Evolutionary conservation across 1,140 invertebrate genomes (phyloP), one percentile per base, ranked within the genome.

Genomic region (Brachionus koreanus): DNA sequence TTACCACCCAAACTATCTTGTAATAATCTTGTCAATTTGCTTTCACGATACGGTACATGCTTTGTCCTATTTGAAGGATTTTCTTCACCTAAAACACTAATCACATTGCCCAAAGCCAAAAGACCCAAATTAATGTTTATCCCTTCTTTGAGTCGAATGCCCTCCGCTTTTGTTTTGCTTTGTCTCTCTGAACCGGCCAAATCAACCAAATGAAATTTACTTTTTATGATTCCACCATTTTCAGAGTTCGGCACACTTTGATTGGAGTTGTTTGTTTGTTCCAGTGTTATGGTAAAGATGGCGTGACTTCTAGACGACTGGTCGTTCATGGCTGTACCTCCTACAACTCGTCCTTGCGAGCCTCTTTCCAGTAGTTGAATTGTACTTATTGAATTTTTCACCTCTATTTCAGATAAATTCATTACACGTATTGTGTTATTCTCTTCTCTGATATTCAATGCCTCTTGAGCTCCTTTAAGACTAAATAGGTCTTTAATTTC

Each of bases 81-180:
- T 10, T 46, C 52, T 7, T 82, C 49, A 29, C 39, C 63, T 6
- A 82, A 13, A 7, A 49, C 33, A 46, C 35, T 46, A 12, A 82
- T 82, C 0, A 82, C 81, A 69, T 82, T 82, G 10, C 63, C 63
- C 5, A 82, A 39, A 1, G 81, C 81, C 25, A 72, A 61, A 16
- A 82, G 23, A 72, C 63, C 63, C 10, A 82, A 39, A 23, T 82
- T 82, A 1, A 82, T 82, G 19, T 82, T 82, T 2, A 72, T 63
- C 16, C 98, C 98, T 90, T 99, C 98, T 88, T 99, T 99, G 5
- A 99, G 91, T 42, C 98, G 90, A 0, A 95, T 97, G 5, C 98
- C 96, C 88, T 96, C 97, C 2, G 97, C 97, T 16, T 97, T 97
- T 10, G 97, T 99, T 0, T 96, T 96, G 88, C 98, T 96, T 3